Evolutionary conservation across 2,797 vertebrate genomes (phyloP).

Genomic region (Taenioides sp.): DNA sequence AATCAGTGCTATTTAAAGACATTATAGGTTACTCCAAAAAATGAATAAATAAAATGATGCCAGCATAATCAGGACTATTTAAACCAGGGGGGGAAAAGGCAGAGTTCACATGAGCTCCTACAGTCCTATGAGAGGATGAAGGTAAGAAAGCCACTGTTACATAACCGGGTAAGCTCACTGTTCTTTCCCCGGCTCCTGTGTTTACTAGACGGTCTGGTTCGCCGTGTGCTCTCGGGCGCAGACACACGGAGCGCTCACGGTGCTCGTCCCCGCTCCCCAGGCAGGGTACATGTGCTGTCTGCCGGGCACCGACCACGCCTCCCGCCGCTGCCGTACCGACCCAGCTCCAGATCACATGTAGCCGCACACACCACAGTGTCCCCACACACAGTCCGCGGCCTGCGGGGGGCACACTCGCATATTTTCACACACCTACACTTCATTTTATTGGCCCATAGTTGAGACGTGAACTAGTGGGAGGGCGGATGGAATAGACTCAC

Average conservation of each 20-base stretch:
- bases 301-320: constrained; percentile 32
- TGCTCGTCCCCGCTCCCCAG: constrained; percentile 15
- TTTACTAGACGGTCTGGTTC: neutral
- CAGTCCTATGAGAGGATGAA: neutral
- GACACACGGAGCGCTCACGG: constrained; percentile 18
- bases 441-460: neutral
- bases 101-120: too few relatives aligned
- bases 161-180: constrained; percentile 4
- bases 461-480: too few relatives aligned
- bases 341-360: constrained; percentile 41
- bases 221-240: neutral
- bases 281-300: constrained; percentile 50
- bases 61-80: too few relatives aligned
- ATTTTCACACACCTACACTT: neutral
- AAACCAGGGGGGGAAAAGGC: too few relatives aligned
- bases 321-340: constrained; percentile 4
- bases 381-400: neutral
- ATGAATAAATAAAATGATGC: too few relatives aligned
- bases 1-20: too few relatives aligned
- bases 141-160: constrained; percentile 9
- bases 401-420: neutral
- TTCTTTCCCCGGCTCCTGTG: neutral
- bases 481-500: too few relatives aligned
- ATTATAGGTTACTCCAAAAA: too few relatives aligned
- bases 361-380: constrained; percentile 34